phyloP scores from a whole-genome alignment of 2,797 vertebrate species.

The Emys orbicularis region DNA sequence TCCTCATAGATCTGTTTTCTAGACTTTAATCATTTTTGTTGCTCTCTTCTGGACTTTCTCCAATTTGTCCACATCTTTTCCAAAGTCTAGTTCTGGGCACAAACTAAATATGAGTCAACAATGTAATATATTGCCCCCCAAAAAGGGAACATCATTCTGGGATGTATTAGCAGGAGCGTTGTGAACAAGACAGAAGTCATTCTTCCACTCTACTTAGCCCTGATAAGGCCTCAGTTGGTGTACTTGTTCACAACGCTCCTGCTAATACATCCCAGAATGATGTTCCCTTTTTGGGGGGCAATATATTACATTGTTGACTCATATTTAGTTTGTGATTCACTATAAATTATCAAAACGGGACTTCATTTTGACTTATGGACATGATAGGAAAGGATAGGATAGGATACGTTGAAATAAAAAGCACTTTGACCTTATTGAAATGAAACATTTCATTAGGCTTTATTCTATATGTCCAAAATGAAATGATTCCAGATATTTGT shows the following conservation, averaged over 20 bases:
- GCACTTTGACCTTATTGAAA: background rate
- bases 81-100: too few relatives aligned
- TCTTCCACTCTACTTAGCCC: too few relatives aligned
- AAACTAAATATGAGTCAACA: too few relatives aligned
- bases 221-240: too few relatives aligned
- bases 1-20: background rate
- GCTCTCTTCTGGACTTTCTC: background rate
- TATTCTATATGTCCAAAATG: background rate
- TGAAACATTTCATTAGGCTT: background rate
- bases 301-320: background rate
- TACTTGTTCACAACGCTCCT: background rate
- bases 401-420: background rate
- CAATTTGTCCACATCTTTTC: background rate
- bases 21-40: background rate
- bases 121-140: too few relatives aligned
- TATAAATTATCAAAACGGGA: background rate
- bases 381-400: background rate
- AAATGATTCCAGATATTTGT: accelerated
- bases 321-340: background rate
- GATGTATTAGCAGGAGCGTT: too few relatives aligned
- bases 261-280: background rate
- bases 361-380: background rate
- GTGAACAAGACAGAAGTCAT: too few relatives aligned
- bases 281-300: background rate
- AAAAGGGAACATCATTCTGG: too few relatives aligned